Conservation (phyloP, 2,888 invertebrate species). For the Mamestra brassicae region DNA sequence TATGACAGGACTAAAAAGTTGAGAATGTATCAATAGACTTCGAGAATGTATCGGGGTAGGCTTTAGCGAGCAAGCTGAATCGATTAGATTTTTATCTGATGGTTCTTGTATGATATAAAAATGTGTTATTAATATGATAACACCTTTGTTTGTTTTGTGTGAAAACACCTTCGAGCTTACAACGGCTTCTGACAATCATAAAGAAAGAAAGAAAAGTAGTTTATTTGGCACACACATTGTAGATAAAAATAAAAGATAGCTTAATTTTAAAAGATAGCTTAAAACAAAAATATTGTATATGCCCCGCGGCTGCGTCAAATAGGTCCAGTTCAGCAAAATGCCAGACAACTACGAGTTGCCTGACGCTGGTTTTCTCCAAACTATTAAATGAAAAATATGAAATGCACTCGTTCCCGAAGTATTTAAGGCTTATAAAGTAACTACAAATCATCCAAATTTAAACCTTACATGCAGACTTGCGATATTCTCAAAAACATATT, state of each 20-base stretch:
- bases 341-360: too few relatives aligned
- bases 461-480: not conserved
- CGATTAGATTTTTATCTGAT: slow-evolving; percentile 7
- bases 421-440: not conserved
- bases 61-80: slow-evolving; percentile 1
- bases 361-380: too few relatives aligned
- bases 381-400: not conserved
- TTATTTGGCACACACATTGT: too few relatives aligned
- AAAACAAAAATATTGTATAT: too few relatives aligned
- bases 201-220: too few relatives aligned
- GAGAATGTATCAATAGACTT: slow-evolving; percentile 43
- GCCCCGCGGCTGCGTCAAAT: too few relatives aligned
- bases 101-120: slow-evolving; percentile 9
- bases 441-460: not conserved
- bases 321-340: too few relatives aligned
- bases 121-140: slow-evolving; percentile 15
- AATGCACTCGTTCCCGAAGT: not conserved
- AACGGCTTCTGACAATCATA: too few relatives aligned
- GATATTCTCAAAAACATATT: not conserved
- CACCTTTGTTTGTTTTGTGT: too few relatives aligned
- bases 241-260: too few relatives aligned
- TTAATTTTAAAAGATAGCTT: too few relatives aligned
- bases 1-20: slow-evolving; percentile 30
- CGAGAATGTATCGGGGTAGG: not conserved
- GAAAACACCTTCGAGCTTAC: not conserved